Base-by-base conservation (phyloP, 1,140 invertebrate genomes). In the Lepidurus couesii region DNA sequence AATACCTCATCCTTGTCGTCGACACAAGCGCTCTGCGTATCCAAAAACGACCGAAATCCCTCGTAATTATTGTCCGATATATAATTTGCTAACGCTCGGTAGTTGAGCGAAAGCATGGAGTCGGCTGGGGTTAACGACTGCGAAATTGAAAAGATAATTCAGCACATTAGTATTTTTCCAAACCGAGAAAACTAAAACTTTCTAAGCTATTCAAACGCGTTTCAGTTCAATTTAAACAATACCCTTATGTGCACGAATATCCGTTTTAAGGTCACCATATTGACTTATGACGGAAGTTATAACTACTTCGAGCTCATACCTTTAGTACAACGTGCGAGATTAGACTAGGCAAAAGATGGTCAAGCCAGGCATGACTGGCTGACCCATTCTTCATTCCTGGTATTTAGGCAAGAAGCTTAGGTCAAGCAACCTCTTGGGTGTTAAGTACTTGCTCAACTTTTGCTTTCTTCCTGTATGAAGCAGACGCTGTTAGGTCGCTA, bases 1-100 rank as follows among this genome's bases (percentile, higher is more conserved):
- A 83, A 86, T 86, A 96, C 94, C 87, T 96, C 94, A 88, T 97
- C 95, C 83, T 90, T 89, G 85, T 97, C 96, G 84, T 98, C 95
- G 80, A 97, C 88, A 81, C 90, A 89, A 79, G 93, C 86, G 84
- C 93, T 90, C 83, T 92, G 92, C 83, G 90, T 94, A 81, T 93
- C 91, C 78, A 96, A 87, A 84, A 93, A 95, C 81, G 89, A 89
- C 82, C 93, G 91, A 44, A 96, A 87, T 82, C 91, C 93, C 78
- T 85, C 86, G 76, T 93, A 87, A 85, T 94, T 93, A 85, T 95
- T 92, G 84, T 91, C 91, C 83, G 89, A 89, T 82, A 95, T 91
- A 86, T 90, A 93, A 84, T 90, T 91, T 82, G 91, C 88, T 78
- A 96, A 88, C 80, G 91, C 89, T 82, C 92, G 90, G 86, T 92